Base-by-base conservation (phyloP, 2,888 invertebrate species). In the Callyntrura sp. region DNA sequence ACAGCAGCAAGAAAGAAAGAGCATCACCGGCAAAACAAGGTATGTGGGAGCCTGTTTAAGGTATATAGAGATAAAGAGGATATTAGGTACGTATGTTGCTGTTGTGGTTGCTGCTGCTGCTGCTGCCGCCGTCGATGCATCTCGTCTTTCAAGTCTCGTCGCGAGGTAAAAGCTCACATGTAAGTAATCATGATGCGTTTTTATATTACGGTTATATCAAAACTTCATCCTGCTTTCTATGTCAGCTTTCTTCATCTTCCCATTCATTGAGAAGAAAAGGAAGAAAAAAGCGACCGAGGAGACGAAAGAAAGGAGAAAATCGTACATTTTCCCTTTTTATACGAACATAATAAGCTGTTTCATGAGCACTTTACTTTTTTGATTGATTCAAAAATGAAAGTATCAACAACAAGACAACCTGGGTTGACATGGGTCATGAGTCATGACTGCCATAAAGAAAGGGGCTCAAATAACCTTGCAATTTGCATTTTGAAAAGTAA, bases 121-220 rank as follows among this genome's bases (percentile, higher is more conserved):
- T 76, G 25, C 17, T 62, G 11, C 17, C 35, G 11, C 45, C 12
- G 20, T 8, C 20, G 14, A 4, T 76, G 81, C 60, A 79, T 79
- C 79, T 57, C n/a, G 51, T 78, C 9, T 45, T 60, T 60, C 78
- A 73, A 73, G 73, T 45, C 51, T 76, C 51, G 73, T 45, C 51
- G 48, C 51, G 76, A 51, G 76, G 76, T 76, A 76, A 73, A 45
- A 73, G 73, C 73, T 73, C 20, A 78, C 14, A 78, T 51, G 78
- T 55, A 51, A n/a, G 76, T 51, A 51, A 73, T 55, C 55, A 51
- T 76, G 76, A 76, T 76, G 55, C 51, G 70, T 45, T 70, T 70
- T 45, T 70, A 17, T 70, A 43, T 45, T 20, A 35, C 35, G 35
- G 35, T 35, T 35, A 70, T 35, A 45, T n/a, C n/a, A 70, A 70